Base-by-base conservation (phyloP, 2,797 vertebrate species). In the Lepidocolaptes lacrymiger region DNA sequence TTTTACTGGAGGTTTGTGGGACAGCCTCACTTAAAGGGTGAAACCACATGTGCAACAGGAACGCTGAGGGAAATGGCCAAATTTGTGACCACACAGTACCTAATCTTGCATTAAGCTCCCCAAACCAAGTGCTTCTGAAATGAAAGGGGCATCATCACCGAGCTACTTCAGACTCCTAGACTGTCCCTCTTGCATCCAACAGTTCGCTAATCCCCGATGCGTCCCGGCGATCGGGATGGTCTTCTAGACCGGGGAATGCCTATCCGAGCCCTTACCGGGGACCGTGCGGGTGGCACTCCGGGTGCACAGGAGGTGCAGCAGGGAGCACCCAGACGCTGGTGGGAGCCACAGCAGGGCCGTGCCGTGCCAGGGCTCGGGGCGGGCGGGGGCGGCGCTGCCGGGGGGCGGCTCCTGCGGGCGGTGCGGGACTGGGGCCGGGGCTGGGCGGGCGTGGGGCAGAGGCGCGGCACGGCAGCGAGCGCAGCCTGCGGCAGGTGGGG, bases 241-340 rank as follows among this genome's bases (percentile, higher is more conserved):
- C n/a, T 14, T 21, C 27, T 20, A 14, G 64, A 16, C 12, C 2
- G 1, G 34, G 24, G 8, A 37, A 27, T 62, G 48, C 61, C n/a
- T 3, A 24, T 12, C 15, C 12, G 30, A 20, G 10, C 28, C 11
- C 18, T 39, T 7, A 5, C 6, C 4, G 20, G 41, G 51, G 6
- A 1, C 22, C 1, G 8, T 3, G 41, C 26, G 37, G 41, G 15
- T 14, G 14, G 30, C 49, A 2, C 28, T 23, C 2, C 10, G 1
- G 2, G 26, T 20, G 49, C 43, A 3, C 2, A 4, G 58, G 10
- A 18, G n/a, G 22, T 8, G 32, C 11, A 10, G 14, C 27, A 22
- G 7, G 2, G 18, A 43, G 21, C 56, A 3, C 46, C 27, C 2
- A 28, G 17, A n/a, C 19, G 20, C 55, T 7, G 36, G 12, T 4